These are phyloP conservation scores for Mormyrops boulengeri DNA, from an alignment of 2,797 vertebrate genomes.

Conservation along the genomic window DNA sequence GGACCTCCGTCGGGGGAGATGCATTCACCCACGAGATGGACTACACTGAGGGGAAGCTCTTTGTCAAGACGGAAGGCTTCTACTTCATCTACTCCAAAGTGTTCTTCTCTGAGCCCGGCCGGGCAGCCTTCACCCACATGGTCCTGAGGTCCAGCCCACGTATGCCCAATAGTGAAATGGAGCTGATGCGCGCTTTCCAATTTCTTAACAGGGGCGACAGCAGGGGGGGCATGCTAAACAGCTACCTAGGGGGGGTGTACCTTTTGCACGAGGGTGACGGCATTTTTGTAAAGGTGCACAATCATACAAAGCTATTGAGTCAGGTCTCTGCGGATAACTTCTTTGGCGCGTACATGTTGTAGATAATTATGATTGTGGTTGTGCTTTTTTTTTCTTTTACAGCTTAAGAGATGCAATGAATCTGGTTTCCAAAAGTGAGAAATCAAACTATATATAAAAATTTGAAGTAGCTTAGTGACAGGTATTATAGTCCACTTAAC, in stretches of 20 bases:
- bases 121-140: slow-evolving; percentile 31
- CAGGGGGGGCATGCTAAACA: slow-evolving; percentile 33
- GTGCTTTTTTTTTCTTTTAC: not conserved
- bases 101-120: slow-evolving; percentile 30
- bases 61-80: slow-evolving; percentile 50
- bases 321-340: slow-evolving; percentile 40
- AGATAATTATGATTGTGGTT: not conserved
- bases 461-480: not conserved
- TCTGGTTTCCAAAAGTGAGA: not conserved
- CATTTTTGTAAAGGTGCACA: slow-evolving; percentile 51
- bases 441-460: not conserved
- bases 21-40: slow-evolving; percentile 42
- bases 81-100: slow-evolving; percentile 66
- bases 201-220: not conserved
- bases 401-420: not conserved
- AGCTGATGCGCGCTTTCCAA: slow-evolving; percentile 41
- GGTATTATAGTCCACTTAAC: not conserved
- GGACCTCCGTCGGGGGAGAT: slow-evolving; percentile 28
- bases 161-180: not conserved
- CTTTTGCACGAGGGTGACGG: slow-evolving; percentile 44
- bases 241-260: slow-evolving; percentile 60
- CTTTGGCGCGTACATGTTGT: slow-evolving; percentile 65
- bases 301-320: slow-evolving; percentile 28
- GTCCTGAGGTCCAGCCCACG: slow-evolving; percentile 29
- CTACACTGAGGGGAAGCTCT: slow-evolving; percentile 41